Conservation (phyloP, 2,113 vertebrate genomes). For the Hippocampus mohnikei region DNA sequence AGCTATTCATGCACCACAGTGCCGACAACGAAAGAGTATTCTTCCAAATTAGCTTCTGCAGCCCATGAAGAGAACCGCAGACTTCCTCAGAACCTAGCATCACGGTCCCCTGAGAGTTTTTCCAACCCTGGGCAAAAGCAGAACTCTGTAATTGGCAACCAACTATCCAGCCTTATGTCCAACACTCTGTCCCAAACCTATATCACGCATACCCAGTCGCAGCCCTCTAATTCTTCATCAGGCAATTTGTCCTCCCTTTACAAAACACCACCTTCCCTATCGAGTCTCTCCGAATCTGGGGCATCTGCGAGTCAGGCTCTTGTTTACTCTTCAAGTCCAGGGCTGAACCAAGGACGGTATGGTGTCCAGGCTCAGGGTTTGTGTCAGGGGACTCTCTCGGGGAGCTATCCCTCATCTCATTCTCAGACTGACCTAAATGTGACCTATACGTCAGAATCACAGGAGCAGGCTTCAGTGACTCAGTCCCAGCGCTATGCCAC, state of each 20-base stretch:
- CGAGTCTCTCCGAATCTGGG: conserved; percentile 80
- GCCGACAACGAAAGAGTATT: conserved; percentile 81
- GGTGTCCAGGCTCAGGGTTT: conserved; percentile 81
- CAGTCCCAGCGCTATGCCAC: conserved; percentile 86
- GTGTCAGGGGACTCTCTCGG: conserved; percentile 83
- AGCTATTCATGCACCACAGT: conserved; percentile 79
- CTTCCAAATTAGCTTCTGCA: conserved; percentile 76
- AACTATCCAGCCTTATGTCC: conserved; percentile 85
- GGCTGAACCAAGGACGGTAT: conserved; percentile 73
- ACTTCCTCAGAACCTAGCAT: conserved; percentile 76
- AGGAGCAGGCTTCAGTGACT: conserved; percentile 81
- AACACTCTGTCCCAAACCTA: conserved; percentile 87
- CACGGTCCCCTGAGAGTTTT: conserved; percentile 84
- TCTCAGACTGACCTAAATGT: conserved; percentile 88
- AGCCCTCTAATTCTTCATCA: conserved; percentile 80
- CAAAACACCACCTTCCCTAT: conserved; percentile 83
- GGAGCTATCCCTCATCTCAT: conserved; percentile 85
- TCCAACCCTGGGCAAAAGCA: conserved; percentile 85
- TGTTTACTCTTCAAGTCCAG: conserved; percentile 81
- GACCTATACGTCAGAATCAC: conserved; percentile 88
- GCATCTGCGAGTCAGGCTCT: conserved; percentile 82
- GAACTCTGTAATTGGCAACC: conserved; percentile 88
- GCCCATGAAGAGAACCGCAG: conserved; percentile 79
- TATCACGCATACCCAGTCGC: conserved; percentile 82
- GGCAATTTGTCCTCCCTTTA: conserved; percentile 88